Base-by-base conservation (phyloP, 2,797 vertebrate species). In the Botia almorhae region DNA sequence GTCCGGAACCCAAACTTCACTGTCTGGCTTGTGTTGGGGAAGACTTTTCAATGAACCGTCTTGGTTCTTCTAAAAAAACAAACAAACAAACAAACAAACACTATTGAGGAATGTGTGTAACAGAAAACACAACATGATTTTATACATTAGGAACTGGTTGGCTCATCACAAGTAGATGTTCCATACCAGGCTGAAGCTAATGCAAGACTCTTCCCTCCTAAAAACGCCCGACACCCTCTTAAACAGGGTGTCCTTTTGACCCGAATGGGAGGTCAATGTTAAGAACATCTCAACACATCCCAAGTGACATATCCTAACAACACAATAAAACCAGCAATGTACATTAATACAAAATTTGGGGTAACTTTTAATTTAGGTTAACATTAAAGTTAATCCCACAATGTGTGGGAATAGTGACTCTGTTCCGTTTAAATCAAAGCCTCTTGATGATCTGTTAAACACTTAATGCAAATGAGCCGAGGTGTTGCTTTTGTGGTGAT, bases 1-100 rank as follows among this genome's bases (percentile, higher is more conserved):
- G 78, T 98, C 96, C 0, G 95, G 95, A 76, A 97, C 95, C 98
- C 98, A 99, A 74, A 97, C 95, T 74, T 98, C 97, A 8, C 91
- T 95, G 88, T 98, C 97, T 0, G 93, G 83, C 56, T 90, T 96
- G 83, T 95, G 95, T 88, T 95, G 96, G 84, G 96, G 94, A 84
- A 96, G 90, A 1, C 90, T 95, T 81, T 95, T 95, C 70, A 94
- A 88, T 0, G 92, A 93, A 81, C 91, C 91, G 19, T 95, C 93
- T 65, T 94, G 93, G 67, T 95, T 93, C 86, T 93, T 93, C 94
- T 94, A 78, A 2, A 43, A 68, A 81, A 63, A 29, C 1, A 58
- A 64, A n/a, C n/a, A n/a, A n/a, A n/a, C n/a, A n/a, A n/a, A n/a
- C n/a, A 67, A 3, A 55, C 26, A 56, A 7, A 21, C 58, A 55